Evolutionary conservation across 92 coral and sea anemone genomes (phyloP), one percentile per base, ranked within the genome.

Genomic region (Palythoa heliodiscus): DNA sequence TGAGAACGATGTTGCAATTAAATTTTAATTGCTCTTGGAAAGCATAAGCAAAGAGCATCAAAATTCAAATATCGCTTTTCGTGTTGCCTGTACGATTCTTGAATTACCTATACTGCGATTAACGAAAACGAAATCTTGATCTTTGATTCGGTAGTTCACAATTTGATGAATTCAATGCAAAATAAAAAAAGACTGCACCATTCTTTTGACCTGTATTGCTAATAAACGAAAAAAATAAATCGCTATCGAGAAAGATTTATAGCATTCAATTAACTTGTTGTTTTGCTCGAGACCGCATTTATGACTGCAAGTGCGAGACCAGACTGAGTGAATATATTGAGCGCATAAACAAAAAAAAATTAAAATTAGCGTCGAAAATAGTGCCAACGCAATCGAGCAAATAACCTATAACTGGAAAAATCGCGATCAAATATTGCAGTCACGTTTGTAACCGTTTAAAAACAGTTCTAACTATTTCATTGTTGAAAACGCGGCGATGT

Each of bases 231-330:
- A 67, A 80, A 68, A 52, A 6, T 15, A 64, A 64, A 58, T 77
- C 15, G 72, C 48, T 60, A 78, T 11, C 72, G 47, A 61, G 83
- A 78, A 55, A 48, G 48, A 48, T 80, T 80, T 69, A 67, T 64
- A 48, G 84, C 74, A 80, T 48, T 48, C 84, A 80, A 47, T 63
- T 80, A 53, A 67, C 73, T 22, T 80, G 84, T 80, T 74, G 66
- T 64, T 43, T 80, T 43, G 60, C 54, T 58, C 22, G 73, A 52
- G 54, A 37, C 71, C 54, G 38, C 71, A 25, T 20, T 38, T 78
- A 22, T 2, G 67, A 15, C 53, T 78, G 35, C 35, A 29, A 29
- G 35, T 29, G 35, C 35, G 35, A 29, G 35, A 29, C 35, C 35
- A 29, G 35, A 29, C 35, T 1, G 35, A 1, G 35, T 29, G 35